phyloP scores from a whole-genome alignment of 1,140 invertebrate genomes.

The Drosophila nikananu region DNA sequence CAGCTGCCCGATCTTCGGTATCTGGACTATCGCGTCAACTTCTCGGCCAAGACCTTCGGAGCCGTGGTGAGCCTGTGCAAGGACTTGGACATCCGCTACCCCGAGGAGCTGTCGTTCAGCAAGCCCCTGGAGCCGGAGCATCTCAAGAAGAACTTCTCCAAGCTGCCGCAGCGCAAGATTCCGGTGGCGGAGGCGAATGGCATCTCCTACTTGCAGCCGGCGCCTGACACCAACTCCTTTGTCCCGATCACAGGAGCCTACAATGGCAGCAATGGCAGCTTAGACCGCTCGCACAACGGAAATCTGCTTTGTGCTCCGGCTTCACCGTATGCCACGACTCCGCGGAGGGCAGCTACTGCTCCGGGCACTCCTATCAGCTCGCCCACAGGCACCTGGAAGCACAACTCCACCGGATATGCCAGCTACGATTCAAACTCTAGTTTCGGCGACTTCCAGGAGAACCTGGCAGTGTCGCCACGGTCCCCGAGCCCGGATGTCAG shows the following conservation, averaged over 20 bases:
- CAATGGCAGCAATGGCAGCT: slow-evolving; percentile 89
- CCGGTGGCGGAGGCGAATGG: slow-evolving; percentile 85
- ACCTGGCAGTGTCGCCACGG: slow-evolving; percentile 92
- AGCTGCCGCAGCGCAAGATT: slow-evolving; percentile 88
- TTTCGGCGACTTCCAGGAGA: slow-evolving; percentile 91
- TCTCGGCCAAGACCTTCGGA: slow-evolving; percentile 98
- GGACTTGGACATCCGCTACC: slow-evolving; percentile 97
- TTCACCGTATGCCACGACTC: slow-evolving; percentile 78
- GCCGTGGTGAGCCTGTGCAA: slow-evolving; percentile 98
- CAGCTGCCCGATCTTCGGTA: slow-evolving; percentile 97
- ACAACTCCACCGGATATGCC: slow-evolving; percentile 72
- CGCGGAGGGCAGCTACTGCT: slow-evolving; percentile 89
- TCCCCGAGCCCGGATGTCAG: slow-evolving; percentile 92
- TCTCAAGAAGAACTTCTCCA: slow-evolving; percentile 94
- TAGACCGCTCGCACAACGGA: slow-evolving; percentile 87
- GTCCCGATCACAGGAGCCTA: slow-evolving; percentile 89
- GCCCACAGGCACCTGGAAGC: slow-evolving; percentile 86
- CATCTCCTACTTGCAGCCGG: slow-evolving; percentile 84
- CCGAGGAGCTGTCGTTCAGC: slow-evolving; percentile 98
- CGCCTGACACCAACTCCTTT: slow-evolving; percentile 95
- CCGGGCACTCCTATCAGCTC: slow-evolving; percentile 89
- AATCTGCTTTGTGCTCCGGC: slow-evolving; percentile 80
- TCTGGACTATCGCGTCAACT: slow-evolving; percentile 97
- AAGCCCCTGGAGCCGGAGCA: slow-evolving; percentile 94
- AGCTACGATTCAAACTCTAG: slow-evolving; percentile 84